phyloP scores from a whole-genome alignment of 2,113 vertebrate species.

The Oryzias melastigma region DNA sequence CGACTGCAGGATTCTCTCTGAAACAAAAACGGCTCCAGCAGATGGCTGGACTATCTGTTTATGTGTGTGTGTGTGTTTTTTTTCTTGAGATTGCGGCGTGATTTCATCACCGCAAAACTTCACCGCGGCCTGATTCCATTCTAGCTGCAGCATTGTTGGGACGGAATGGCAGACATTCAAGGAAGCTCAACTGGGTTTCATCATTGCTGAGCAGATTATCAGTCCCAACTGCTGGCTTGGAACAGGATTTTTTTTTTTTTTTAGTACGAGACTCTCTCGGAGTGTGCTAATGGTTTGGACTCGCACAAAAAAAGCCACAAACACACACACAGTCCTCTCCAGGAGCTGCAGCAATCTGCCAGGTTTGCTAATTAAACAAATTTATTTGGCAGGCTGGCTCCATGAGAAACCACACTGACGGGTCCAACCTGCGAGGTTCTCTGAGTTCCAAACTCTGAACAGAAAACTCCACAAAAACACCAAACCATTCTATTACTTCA shows the following conservation, averaged over 20 bases:
- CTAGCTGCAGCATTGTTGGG: constrained; percentile 55
- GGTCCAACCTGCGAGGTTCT: constrained; percentile 56
- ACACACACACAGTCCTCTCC: constrained; percentile 43
- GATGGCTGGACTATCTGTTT: constrained; percentile 28
- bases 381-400: constrained; percentile 60
- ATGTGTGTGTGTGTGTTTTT: not conserved
- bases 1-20: constrained; percentile 8
- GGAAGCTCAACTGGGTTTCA: constrained; percentile 59
- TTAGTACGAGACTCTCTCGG: constrained; percentile 54
- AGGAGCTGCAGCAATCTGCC: constrained; percentile 60
- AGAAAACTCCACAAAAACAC: constrained; percentile 17
- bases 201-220: constrained; percentile 54
- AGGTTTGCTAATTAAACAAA: constrained; percentile 75
- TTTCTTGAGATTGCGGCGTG: constrained; percentile 49
- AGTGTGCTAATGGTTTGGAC: constrained; percentile 53
- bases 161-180: constrained; percentile 59
- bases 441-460: constrained; percentile 38
- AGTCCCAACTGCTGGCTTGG: constrained; percentile 45
- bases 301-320: constrained; percentile 31
- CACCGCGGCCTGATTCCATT: constrained; percentile 46
- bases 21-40: constrained; percentile 31
- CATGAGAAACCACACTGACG: constrained; percentile 54
- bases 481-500: constrained; percentile 24
- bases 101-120: constrained; percentile 64
- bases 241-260: constrained; percentile 31